Evolutionary conservation across 2,113 vertebrate genomes (phyloP).

Genomic region (Dolichotis patagonum): DNA sequence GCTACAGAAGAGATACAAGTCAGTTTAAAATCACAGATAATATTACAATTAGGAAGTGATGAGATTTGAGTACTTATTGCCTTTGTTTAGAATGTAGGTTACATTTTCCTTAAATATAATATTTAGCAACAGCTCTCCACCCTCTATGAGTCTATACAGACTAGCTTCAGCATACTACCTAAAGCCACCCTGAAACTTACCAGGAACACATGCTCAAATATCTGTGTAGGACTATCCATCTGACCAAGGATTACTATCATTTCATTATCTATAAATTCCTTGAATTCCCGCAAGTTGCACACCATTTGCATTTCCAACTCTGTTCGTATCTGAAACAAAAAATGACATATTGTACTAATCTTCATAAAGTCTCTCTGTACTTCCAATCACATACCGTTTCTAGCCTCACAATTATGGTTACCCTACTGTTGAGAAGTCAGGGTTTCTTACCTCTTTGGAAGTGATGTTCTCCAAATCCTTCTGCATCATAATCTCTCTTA

Average conservation of each 20-base stretch:
- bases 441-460: slow-evolving; percentile 94
- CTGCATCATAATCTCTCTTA: slow-evolving; percentile 99
- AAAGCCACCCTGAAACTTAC: slow-evolving; percentile 85
- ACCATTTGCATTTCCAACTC: slow-evolving; percentile 99
- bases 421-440: background rate
- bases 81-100: slow-evolving; percentile 45
- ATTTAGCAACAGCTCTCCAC: background rate
- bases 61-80: slow-evolving; percentile 27
- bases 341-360: background rate
- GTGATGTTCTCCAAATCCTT: slow-evolving; percentile 99
- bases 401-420: background rate
- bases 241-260: slow-evolving; percentile 99
- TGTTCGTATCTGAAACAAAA: slow-evolving; percentile 92
- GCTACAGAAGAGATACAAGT: background rate
- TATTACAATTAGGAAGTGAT: slow-evolving; percentile 31
- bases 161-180: background rate
- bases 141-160: background rate
- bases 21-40: slow-evolving; percentile 13
- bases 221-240: slow-evolving; percentile 98
- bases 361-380: background rate
- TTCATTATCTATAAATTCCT: slow-evolving; percentile 99
- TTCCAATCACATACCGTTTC: background rate
- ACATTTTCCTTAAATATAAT: slow-evolving; percentile 55
- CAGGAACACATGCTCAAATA: slow-evolving; percentile 98
- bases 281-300: slow-evolving; percentile 97